Evolutionary conservation across 2,113 vertebrate genomes (phyloP), one percentile per base, ranked within the genome.

Genomic region (Spilogale gracilis): DNA sequence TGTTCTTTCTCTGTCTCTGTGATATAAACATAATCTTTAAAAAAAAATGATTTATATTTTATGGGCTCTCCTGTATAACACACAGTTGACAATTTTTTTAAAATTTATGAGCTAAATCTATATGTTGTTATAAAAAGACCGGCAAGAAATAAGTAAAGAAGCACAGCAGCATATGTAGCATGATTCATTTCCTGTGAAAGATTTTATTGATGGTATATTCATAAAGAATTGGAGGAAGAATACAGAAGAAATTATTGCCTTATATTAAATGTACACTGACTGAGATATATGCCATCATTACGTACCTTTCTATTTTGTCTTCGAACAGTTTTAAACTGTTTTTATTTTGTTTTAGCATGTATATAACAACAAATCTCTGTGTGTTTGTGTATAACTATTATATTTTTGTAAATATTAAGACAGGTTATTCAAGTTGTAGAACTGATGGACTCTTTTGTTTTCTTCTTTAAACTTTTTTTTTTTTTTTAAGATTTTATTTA

Each of bases 361-460:
- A 45, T 45, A 25, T 25, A 61, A 67, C 17, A 54, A 86, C 7
- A 23, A 38, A 69, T n/a, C 20, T 38, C 27, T 52, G 18, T 84
- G 25, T 50, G 30, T 50, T 5, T 48, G 9, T 61, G 50, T 14
- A 43, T 52, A 85, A 58, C 50, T 73, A 50, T 92, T 61, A 76
- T 63, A 63, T 52, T 74, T 67, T 67, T 94, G 54, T 92, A 73
- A 38, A 52, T 93, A 67, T 87, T 87, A 94, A 94, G 27, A 65
- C 9, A 8, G 32, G 56, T 21, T 65, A 88, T 80, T 21, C 52
- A 71, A 80, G 48, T 25, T 18, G 18, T 56, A 67, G n/a, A 48
- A 95, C 7, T 76, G 56, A 79, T 87, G 60, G 12, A n/a, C 18
- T 69, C 0, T 38, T 79, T 52, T 38, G 38, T 38, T 38, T 38